A percentile compares a stretch with the other conserved stretches of the same genome.
phyloP scores from a whole-genome alignment of 2,888 invertebrate genomes.

The Eupeodes luniger region DNA sequence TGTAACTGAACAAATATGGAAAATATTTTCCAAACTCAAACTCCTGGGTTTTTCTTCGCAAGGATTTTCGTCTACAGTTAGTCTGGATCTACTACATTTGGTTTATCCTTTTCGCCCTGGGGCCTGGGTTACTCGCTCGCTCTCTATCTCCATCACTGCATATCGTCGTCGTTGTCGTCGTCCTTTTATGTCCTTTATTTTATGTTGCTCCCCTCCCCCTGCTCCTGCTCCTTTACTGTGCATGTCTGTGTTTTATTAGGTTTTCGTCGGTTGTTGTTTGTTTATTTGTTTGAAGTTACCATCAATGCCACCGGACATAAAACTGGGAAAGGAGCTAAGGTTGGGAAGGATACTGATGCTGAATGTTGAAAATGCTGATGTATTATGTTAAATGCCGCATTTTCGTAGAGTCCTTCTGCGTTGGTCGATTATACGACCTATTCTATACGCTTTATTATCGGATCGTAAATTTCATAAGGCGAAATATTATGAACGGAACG shows the following conservation, averaged over 20 bases:
- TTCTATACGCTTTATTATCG: constrained; percentile 66
- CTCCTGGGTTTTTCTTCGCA: background rate
- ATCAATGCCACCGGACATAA: constrained; percentile 60
- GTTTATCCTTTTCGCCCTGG: constrained; percentile 17
- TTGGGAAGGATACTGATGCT: background rate
- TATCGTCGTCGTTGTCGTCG: background rate
- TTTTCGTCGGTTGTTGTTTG: constrained; percentile 60
- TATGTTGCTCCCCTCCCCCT: background rate
- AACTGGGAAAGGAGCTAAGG: background rate
- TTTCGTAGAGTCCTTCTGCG: constrained; percentile 42
- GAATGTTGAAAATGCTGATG: background rate
- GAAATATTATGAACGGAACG: constrained; percentile 56
- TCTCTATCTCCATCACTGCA: background rate
- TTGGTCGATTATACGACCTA: constrained; percentile 61
- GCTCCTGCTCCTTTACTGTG: background rate
- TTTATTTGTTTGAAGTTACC: constrained; percentile 74
- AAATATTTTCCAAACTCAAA: constrained; percentile 51
- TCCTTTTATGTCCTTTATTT: constrained; percentile 8
- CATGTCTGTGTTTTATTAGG: constrained; percentile 68
- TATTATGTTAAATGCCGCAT: constrained; percentile 6
- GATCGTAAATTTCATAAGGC: constrained; percentile 68
- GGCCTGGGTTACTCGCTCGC: background rate
- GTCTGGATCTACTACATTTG: constrained; percentile 19
- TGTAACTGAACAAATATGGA: constrained; percentile 65
- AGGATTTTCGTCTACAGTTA: constrained; percentile 51